Base-by-base conservation (phyloP, 1,140 invertebrate species). In the Rhynchophorus ferrugineus region DNA sequence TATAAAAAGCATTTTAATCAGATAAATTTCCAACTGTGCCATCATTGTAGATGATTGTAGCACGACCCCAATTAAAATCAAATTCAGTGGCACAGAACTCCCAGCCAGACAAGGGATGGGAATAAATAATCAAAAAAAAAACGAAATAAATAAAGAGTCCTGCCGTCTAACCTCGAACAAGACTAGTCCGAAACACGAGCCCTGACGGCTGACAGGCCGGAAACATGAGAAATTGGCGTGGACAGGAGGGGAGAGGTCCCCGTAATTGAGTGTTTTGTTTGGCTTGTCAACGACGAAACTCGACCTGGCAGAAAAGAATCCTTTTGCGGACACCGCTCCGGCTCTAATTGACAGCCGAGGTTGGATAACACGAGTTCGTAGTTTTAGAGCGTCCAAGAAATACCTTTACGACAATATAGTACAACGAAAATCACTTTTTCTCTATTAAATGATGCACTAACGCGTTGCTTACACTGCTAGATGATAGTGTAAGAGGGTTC, bases 301-400 rank as follows among this genome's bases (percentile, higher is more conserved):
- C 46, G 60, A 66, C 52, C 60, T 18, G 37, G 18, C 38, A 36
- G 39, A 63, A 61, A 57, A 58, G 61, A 64, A 63, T 61, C 59
- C 59, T 54, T 49, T 50, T 50, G 49, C 59, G 57, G 52, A 38
- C 29, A 47, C 61, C 24, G 24, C 24, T 11, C 24, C 24, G 24
- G 24, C 5, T 29, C 58, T 65, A 65, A 65, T 65, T 65, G 63
- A 65, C 62, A 64, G 56, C 59, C 63, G 61, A 63, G 63, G 65
- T 64, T 29, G 11, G 24, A 29, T 29, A 5, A 5, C 5, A 29
- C 24, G 24, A 29, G 24, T 6, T 11, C 24, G 24, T 5, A 29
- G 24, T 6, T 29, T 29, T 29, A 29, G 24, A 29, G 24, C 11
- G n/a, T n/a, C n/a, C n/a, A n/a, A n/a, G n/a, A n/a, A n/a, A n/a